phyloP scores from a whole-genome alignment of 2,113 vertebrate genomes.

The Aix galericulata region DNA sequence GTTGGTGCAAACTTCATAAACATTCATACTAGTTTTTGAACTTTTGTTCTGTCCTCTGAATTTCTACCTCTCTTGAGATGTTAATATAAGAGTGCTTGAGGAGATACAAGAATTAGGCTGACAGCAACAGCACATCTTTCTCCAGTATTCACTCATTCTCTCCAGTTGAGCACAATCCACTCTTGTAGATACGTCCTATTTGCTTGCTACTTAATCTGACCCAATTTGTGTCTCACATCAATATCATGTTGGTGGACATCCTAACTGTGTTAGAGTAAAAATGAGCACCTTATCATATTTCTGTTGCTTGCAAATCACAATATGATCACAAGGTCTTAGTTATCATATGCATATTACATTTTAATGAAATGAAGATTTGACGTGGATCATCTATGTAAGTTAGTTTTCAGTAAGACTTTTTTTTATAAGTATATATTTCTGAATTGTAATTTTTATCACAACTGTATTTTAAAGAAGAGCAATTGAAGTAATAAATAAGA shows the following conservation, averaged over 20 bases:
- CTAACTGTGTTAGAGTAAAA: background rate
- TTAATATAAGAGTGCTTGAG: background rate
- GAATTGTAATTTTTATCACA: conserved; percentile 25
- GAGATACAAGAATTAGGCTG: background rate
- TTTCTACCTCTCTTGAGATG: accelerated
- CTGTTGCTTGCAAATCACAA: background rate
- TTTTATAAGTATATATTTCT: conserved; percentile 21
- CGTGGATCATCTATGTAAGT: background rate
- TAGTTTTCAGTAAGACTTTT: conserved; percentile 5
- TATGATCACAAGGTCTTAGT: background rate
- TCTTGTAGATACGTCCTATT: background rate
- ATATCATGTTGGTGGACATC: background rate
- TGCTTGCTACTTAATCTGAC: background rate
- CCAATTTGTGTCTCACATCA: background rate
- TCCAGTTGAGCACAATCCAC: background rate
- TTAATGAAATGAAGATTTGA: conserved; percentile 48
- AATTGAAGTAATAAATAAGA: conserved; percentile 14
- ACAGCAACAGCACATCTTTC: background rate
- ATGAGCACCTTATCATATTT: background rate
- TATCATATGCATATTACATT: background rate
- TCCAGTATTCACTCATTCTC: background rate
- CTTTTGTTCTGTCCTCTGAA: background rate
- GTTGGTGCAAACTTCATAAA: background rate
- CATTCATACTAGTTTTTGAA: background rate
- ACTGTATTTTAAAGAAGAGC: background rate